Percentiles rank a stretch among this genome's conserved stretches.
phyloP scores from a whole-genome alignment of 2,113 vertebrate species.

The Oreochromis aureus region DNA sequence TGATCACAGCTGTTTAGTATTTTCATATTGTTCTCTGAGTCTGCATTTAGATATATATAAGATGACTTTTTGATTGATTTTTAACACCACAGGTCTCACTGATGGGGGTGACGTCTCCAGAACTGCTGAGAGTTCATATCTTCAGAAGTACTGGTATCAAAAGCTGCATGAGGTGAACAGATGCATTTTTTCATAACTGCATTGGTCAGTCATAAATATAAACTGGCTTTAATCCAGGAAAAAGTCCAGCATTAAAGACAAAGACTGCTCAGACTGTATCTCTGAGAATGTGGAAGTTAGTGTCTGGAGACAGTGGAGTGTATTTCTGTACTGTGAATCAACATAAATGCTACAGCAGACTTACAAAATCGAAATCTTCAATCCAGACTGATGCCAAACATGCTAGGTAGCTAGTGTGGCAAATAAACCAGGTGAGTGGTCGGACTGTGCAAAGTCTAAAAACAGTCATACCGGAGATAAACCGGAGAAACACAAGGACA shows the following conservation, averaged over 20 bases:
- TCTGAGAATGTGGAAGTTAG: not conserved
- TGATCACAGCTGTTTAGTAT: not conserved
- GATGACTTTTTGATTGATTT: accelerated
- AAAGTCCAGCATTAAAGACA: not conserved
- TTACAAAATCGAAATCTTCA: not conserved
- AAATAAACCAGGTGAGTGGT: not conserved
- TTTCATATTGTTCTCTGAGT: not conserved
- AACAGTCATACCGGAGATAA: accelerated
- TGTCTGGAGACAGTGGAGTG: not conserved
- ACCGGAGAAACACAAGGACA: not conserved
- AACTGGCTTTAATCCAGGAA: accelerated
- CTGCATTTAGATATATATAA: not conserved
- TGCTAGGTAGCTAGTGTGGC: not conserved
- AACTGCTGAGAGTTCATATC: not conserved
- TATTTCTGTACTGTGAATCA: accelerated
- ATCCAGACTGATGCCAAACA: not conserved
- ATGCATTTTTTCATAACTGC: not conserved
- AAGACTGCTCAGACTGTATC: not conserved
- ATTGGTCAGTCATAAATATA: not conserved
- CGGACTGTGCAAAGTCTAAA: not conserved
- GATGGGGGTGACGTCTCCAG: accelerated
- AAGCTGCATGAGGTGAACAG: not conserved
- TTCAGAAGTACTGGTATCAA: not conserved
- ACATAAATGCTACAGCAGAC: not conserved
- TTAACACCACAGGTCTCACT: not conserved